phyloP scores from a whole-genome alignment of 1,140 invertebrate genomes.

The Calliopsis andreniformis region DNA sequence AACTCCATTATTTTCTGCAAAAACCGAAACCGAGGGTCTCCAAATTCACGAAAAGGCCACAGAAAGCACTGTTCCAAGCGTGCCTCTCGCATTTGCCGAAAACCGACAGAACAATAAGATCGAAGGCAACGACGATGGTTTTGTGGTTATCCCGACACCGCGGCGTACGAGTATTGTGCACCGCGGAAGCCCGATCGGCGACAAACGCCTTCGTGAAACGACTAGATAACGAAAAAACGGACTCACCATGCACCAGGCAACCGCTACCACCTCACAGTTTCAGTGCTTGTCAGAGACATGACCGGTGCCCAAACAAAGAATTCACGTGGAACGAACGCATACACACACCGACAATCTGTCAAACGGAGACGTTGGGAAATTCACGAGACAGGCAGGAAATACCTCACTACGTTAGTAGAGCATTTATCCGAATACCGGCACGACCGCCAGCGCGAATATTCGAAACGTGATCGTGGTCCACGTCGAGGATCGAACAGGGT shows the following conservation, averaged over 20 bases:
- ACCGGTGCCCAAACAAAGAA: constrained; percentile 69
- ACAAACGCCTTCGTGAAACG: neutral
- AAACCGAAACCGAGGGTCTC: too few species aligned
- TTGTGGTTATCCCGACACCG: constrained; percentile 50
- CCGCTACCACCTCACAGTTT: constrained; percentile 52
- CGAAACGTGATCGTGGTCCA: neutral
- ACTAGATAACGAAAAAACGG: neutral
- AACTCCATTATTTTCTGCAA: too few species aligned
- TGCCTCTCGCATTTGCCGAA: neutral
- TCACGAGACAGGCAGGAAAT: constrained; percentile 68
- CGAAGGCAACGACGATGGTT: constrained; percentile 27
- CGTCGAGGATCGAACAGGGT: neutral
- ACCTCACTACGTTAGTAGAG: constrained; percentile 57
- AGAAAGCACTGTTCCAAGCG: too few species aligned
- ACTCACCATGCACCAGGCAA: constrained; percentile 60
- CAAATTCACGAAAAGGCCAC: too few species aligned
- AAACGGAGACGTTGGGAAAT: constrained; percentile 68
- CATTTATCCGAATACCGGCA: constrained; percentile 31
- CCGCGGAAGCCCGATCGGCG: neutral
- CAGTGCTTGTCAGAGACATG: constrained; percentile 62
- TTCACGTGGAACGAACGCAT: constrained; percentile 70
- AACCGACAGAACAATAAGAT: constrained; percentile 8
- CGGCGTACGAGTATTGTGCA: constrained; percentile 24
- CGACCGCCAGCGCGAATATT: too few species aligned
- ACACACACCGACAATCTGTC: constrained; percentile 70